These are phyloP conservation scores for Brassicogethes aeneus DNA, from an alignment of 2,888 invertebrate species.

Conservation along the genomic window DNA sequence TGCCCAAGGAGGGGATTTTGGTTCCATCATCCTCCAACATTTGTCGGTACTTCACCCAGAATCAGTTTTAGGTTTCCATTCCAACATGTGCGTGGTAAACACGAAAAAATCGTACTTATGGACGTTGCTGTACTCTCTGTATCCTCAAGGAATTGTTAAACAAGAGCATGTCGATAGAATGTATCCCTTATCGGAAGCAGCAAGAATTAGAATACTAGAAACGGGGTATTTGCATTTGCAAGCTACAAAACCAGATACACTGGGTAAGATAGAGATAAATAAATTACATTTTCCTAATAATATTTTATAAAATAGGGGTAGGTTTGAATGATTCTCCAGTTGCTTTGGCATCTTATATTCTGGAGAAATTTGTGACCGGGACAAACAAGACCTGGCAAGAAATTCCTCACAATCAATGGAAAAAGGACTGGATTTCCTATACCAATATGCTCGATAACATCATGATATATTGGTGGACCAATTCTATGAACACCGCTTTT, in stretches of 20 bases:
- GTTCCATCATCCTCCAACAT: slow-evolving; percentile 50
- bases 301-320: slow-evolving; percentile 43
- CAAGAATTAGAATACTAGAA: slow-evolving; percentile 30
- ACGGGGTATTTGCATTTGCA: slow-evolving; percentile 68
- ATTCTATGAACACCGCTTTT: slow-evolving; percentile 62
- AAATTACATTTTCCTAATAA: slow-evolving; percentile 1
- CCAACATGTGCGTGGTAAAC: slow-evolving; percentile 50
- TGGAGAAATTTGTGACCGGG: slow-evolving; percentile 81
- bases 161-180: slow-evolving; percentile 43
- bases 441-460: slow-evolving; percentile 68
- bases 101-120: slow-evolving; percentile 34
- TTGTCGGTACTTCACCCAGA: slow-evolving; percentile 57
- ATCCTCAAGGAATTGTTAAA: slow-evolving; percentile 47
- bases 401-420: slow-evolving; percentile 52
- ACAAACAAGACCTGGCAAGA: slow-evolving; percentile 47
- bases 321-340: slow-evolving; percentile 68
- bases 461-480: slow-evolving; percentile 72
- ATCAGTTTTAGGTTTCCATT: slow-evolving; percentile 47
- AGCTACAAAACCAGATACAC: slow-evolving; percentile 81
- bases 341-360: slow-evolving; percentile 79
- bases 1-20: slow-evolving; percentile 79
- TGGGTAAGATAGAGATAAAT: slow-evolving; percentile 49
- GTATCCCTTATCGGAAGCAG: slow-evolving; percentile 44
- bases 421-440: slow-evolving; percentile 53
- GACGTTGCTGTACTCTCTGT: slow-evolving; percentile 42